Base-by-base conservation (phyloP, 2,113 vertebrate genomes). In the Salvelinus sp. region DNA sequence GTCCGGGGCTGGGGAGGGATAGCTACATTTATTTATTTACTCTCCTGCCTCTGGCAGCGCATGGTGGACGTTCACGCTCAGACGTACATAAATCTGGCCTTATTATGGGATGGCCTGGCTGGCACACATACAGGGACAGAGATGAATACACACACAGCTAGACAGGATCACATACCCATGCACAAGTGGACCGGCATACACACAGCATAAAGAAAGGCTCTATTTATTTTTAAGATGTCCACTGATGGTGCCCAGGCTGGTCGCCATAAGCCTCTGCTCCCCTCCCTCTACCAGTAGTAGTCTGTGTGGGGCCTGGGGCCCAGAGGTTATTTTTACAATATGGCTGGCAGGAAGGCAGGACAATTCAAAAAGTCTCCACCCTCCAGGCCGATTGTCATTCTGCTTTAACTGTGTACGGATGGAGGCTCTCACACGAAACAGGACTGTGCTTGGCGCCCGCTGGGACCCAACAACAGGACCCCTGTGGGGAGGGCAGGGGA, bases 11-110 rank as follows among this genome's bases (percentile, higher is more conserved):
- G n/a, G 62, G 60, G 68, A 76, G 69, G 44, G 74, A 76, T 76
- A 70, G 80, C 79, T 75, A 83, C 76, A 72, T 78, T 79, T 76
- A 83, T 76, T 81, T 83, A 83, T 72, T 85, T 75, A 82, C 82
- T 83, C 30, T 73, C 18, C 58, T 78, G 18, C 57, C 48, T 22
- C 81, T 83, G 78, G 76, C 30, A 16, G 2, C 10, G 6, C 33
- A 28, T 7, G 38, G 27, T 27, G 63, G 66, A 38, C 9, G 66
- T 73, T 83, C 74, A 84, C 44, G n/a, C 67, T 79, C 77, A 70
- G 73, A 67, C 0, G 47, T 69, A 74, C 80, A 73, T 66, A 50
- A 27, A 48, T 80, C 65, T 6, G 4, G 28, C 50, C 16, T 54
- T 54, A n/a, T 57, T 73, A 69, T 48, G 71, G 63, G 73, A 74